phyloP scores from a whole-genome alignment of 2,888 invertebrate species.

The Thyatira batis region DNA sequence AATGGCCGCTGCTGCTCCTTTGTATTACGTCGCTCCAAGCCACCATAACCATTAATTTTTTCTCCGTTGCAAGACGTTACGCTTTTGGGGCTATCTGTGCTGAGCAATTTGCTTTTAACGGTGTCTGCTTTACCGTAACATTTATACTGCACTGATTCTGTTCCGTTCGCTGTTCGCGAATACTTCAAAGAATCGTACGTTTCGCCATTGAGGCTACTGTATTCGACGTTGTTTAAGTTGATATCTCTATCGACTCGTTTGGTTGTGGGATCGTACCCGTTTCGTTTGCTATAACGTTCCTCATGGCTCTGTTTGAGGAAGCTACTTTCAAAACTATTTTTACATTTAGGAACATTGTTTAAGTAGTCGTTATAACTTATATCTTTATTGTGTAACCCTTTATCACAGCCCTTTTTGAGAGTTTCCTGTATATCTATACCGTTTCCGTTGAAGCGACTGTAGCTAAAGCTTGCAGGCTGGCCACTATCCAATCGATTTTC shows the following conservation, averaged over 20 bases:
- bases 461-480: slow-evolving; percentile 65
- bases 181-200: slow-evolving; percentile 77
- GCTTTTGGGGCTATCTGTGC: slow-evolving; percentile 76
- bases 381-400: slow-evolving; percentile 77
- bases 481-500: slow-evolving; percentile 59
- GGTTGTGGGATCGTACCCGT: slow-evolving; percentile 63
- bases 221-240: slow-evolving; percentile 73
- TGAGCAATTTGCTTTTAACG: slow-evolving; percentile 78
- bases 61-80: slow-evolving; percentile 77
- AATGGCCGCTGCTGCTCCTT: slow-evolving; percentile 66
- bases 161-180: slow-evolving; percentile 79
- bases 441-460: slow-evolving; percentile 65
- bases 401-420: slow-evolving; percentile 79
- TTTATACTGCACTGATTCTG: slow-evolving; percentile 78
- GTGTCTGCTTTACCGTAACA: slow-evolving; percentile 76
- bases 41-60: slow-evolving; percentile 68
- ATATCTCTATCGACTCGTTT: slow-evolving; percentile 74
- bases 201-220: slow-evolving; percentile 72
- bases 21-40: slow-evolving; percentile 59
- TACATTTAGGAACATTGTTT: slow-evolving; percentile 81
- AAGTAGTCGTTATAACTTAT: slow-evolving; percentile 74
- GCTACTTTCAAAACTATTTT: slow-evolving; percentile 78
- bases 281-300: slow-evolving; percentile 74
- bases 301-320: slow-evolving; percentile 76
- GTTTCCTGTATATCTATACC: slow-evolving; percentile 76